Percentiles rank a stretch among this genome's conserved stretches.
These are phyloP conservation scores for Mionectes macconnelli DNA, from an alignment of 2,113 vertebrate genomes.

Conservation along the genomic window DNA sequence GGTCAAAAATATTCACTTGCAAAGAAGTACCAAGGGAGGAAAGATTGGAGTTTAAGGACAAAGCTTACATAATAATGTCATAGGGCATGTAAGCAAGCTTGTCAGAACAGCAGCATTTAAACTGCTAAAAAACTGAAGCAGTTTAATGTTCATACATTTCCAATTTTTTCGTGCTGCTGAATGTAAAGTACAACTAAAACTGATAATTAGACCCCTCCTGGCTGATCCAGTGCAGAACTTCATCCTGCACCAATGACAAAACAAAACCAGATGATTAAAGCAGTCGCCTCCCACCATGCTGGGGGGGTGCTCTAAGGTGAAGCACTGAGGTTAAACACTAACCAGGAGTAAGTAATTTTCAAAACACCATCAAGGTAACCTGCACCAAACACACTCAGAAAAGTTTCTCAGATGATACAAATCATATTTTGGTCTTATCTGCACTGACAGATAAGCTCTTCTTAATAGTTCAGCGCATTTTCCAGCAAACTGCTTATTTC, in stretches of 20 bases:
- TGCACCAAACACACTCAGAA: neutral
- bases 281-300: neutral
- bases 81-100: neutral
- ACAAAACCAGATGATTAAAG: neutral
- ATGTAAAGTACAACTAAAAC: neutral
- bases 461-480: neutral
- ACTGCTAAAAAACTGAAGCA: neutral
- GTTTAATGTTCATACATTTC: neutral
- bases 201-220: neutral
- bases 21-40: neutral
- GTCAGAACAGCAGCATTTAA: neutral
- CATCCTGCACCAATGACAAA: neutral
- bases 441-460: neutral
- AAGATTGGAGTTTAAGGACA: neutral
- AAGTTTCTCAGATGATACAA: neutral
- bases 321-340: neutral
- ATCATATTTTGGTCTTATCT: conserved; percentile 3
- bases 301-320: neutral
- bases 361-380: neutral
- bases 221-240: neutral
- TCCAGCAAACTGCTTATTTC: neutral
- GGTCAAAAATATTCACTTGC: neutral
- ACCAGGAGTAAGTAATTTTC: neutral
- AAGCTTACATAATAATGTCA: neutral
- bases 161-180: neutral